These are phyloP conservation scores for Lasioglossum figueresi DNA, from an alignment of 2,888 invertebrate species.

Conservation along the genomic window DNA sequence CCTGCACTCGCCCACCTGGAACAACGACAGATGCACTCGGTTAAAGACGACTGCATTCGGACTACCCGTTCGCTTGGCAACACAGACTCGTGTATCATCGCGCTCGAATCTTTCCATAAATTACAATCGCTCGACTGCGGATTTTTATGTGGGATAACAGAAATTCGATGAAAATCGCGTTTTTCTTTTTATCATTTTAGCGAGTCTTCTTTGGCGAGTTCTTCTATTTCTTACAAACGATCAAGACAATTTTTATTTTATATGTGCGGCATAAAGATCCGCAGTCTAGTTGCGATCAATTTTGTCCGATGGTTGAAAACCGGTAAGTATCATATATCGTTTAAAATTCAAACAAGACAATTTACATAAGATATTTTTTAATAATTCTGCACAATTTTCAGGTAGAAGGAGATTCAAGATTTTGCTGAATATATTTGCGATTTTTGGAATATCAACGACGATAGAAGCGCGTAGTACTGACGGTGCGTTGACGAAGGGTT, in stretches of 20 bases:
- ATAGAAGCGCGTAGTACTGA: background rate
- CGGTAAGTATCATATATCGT: no score
- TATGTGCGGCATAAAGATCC: no score
- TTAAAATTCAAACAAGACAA: no score
- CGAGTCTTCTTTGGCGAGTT: no score
- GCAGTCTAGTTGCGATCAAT: no score
- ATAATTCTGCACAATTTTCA: no score
- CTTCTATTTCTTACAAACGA: no score
- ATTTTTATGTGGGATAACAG: background rate
- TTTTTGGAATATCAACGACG: background rate
- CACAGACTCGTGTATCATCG: background rate
- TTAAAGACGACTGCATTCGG: background rate
- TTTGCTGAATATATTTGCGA: background rate
- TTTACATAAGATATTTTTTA: no score
- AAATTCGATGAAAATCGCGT: background rate
- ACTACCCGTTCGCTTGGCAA: slow-evolving; percentile 1
- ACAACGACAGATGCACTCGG: slow-evolving; percentile 49
- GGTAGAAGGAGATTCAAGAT: background rate
- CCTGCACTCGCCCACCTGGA: slow-evolving; percentile 76
- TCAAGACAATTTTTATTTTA: no score
- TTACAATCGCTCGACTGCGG: background rate
- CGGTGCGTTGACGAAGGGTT: background rate
- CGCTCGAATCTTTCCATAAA: background rate
- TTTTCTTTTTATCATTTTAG: background rate
- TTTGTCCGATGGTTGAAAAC: no score